Evolutionary conservation across 2,113 vertebrate genomes (phyloP), one percentile per base, ranked within the genome.

Genomic region (Megalops atlanticus): DNA sequence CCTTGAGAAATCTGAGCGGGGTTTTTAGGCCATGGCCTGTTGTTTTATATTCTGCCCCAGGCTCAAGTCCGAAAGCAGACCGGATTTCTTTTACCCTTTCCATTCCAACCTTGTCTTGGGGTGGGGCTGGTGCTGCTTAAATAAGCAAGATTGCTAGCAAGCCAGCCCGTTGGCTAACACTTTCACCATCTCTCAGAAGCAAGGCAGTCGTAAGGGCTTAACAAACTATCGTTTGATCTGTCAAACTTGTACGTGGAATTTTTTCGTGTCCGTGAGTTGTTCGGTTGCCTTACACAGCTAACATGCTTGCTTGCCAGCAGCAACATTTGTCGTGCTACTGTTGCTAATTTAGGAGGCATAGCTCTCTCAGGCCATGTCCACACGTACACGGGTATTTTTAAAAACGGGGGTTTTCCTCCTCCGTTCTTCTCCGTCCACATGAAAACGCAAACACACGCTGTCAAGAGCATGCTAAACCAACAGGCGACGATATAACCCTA

Each of bases 21-120:
- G 27, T 74, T 73, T 72, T 39, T 72, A 77, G 74, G 74, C 74
- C 74, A 49, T 69, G 80, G 80, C 80, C 80, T 81, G 54, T 35
- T 74, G 27, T 72, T 77, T 43, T 27, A 72, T 77, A 74, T 39
- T 41, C 58, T 43, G 74, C 74, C 74, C 64, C 41, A 75, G 81
- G 64, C 58, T 72, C 4, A 75, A 77, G 75, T 82, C 33, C 21
- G 58, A 68, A 80, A 43, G 21, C 41, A 69, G 39, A n/a, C 81
- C 58, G 74, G 40, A 36, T 49, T 82, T 40, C 81, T 40, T 64
- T 77, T 31, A n/a, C 39, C 58, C 40, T 36, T 52, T 49, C 72
- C 73, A n/a, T n/a, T 36, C 80, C 49, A 49, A 12, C 43, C 47
- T 64, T 27, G 47, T 39, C 36, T 0, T 78, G 35, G 24, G 49